phyloP scores from a whole-genome alignment of 2,888 invertebrate species.

The Nephrotoma guestfalica region DNA sequence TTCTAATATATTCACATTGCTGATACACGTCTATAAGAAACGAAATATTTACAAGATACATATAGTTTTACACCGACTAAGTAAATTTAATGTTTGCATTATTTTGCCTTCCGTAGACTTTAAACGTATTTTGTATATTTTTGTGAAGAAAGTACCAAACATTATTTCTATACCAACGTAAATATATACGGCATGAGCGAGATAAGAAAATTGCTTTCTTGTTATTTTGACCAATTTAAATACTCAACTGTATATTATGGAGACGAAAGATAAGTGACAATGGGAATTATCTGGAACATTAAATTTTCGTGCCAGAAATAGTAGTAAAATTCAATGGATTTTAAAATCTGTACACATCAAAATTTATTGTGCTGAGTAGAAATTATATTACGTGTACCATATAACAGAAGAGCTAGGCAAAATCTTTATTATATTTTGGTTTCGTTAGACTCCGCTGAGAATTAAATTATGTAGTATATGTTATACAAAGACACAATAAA shows the following conservation, averaged over 20 bases:
- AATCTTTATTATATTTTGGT: background rate
- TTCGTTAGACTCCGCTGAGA: background rate
- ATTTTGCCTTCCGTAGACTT: background rate
- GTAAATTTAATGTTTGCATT: background rate
- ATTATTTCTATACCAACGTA: background rate
- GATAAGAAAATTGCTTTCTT: background rate
- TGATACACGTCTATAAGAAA: too few species aligned
- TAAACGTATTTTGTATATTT: background rate
- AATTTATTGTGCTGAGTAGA: background rate
- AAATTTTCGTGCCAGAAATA: background rate
- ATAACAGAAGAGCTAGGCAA: background rate
- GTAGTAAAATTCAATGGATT: background rate
- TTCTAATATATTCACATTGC: too few species aligned
- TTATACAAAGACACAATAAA: background rate
- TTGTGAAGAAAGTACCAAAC: background rate
- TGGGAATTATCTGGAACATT: background rate
- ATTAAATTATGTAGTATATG: background rate
- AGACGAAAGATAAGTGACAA: background rate
- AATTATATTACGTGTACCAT: background rate
- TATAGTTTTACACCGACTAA: background rate
- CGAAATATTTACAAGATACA: too few species aligned
- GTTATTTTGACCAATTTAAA: background rate
- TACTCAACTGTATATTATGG: background rate
- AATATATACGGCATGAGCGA: background rate
- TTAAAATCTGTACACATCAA: background rate